These are phyloP conservation scores for Podabrus alpinus DNA, from an alignment of 2,888 invertebrate species.

Conservation along the genomic window DNA sequence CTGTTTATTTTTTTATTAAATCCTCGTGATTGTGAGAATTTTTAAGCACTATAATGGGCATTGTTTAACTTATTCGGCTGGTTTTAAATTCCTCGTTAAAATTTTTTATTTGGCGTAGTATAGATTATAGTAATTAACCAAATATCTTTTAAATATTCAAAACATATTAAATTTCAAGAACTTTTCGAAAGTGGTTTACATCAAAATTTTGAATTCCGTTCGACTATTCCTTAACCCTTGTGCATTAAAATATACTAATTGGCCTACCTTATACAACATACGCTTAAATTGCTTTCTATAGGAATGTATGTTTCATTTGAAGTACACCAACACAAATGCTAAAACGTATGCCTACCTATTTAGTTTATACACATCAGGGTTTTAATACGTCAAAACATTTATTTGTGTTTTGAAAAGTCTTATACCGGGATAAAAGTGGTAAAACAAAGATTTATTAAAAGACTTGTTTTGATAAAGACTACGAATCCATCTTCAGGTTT, in stretches of 20 bases:
- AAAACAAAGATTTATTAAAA: no score
- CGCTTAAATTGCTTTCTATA: no score
- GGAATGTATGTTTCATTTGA: no score
- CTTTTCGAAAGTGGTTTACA: not conserved
- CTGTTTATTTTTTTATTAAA: not conserved
- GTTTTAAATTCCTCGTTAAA: not conserved
- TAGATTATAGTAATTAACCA: not conserved
- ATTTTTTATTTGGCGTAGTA: not conserved
- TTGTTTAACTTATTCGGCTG: not conserved
- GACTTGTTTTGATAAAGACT: no score
- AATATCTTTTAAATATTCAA: not conserved
- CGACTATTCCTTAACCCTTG: not conserved
- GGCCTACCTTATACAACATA: not conserved
- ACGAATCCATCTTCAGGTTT: no score
- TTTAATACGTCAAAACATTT: no score
- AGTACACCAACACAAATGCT: no score
- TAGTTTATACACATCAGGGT: no score
- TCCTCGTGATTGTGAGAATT: not conserved
- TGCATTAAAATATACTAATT: not conserved
- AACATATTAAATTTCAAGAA: not conserved
- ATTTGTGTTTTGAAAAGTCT: no score
- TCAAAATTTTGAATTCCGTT: not conserved
- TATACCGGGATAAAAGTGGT: no score
- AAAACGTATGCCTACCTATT: no score
- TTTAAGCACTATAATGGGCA: not conserved